Base-by-base conservation (phyloP, 2,113 vertebrate genomes). In the Sander lucioperca region DNA sequence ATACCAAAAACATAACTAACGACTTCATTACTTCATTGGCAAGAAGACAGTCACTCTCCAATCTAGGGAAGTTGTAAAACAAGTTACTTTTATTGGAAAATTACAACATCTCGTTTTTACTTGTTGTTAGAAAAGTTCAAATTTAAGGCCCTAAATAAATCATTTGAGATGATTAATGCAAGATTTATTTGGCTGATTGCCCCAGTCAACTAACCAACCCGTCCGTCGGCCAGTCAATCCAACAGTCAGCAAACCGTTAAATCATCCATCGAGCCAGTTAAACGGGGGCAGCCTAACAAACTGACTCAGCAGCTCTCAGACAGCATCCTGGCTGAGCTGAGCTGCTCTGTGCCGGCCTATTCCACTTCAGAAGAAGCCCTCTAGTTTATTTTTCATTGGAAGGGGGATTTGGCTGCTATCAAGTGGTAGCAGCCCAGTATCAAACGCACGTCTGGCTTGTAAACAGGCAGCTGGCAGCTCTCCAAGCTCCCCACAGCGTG, bases 381-480 rank as follows among this genome's bases (percentile, higher is more conserved):
- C 36, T 61, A 48, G 84, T 93, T 91, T 90, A 91, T 87, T 92
- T 91, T 90, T 89, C 88, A 86, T 88, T 82, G 84, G 81, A 78
- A 81, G 57, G 80, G 93, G 93, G 91, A 94, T 94, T 92, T 92
- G 87, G 83, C 83, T 79, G 88, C 90, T 90, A 94, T 93, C 91
- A 93, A 88, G 91, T 88, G 77, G 80, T 75, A 83, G 88, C 89
- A 89, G 91, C 76, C 89, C 87, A 53, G 63, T 86, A 90, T 92
- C 92, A 92, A 92, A 91, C 80, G 12, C 62, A 25, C 19, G 86
- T 85, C 83, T 83, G 91, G 84, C 87, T 89, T 90, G 93, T 94
- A 93, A 94, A 94, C 93, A 95, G 91, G 91, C 92, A 84, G 91
- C 92, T 93, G 94, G 93, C 94, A 88, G 84, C 79, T 48, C 79